Percentiles rank a stretch among this genome's conserved stretches.
Evolutionary conservation across 2,113 vertebrate species (phyloP).

Genomic region (Apaloderma vittatum): DNA sequence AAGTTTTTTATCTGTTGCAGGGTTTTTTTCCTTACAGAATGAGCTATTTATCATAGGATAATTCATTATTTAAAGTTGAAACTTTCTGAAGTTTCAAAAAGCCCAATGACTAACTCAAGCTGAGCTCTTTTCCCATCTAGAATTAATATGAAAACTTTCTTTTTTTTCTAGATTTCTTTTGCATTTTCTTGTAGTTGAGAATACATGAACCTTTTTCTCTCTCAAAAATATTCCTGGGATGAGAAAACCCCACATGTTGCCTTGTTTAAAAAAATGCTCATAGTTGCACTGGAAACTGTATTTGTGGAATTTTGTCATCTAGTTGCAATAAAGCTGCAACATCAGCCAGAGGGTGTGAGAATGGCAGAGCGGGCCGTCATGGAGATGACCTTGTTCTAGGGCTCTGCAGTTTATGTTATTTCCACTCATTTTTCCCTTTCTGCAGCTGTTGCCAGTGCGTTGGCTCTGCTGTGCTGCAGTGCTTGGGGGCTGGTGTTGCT

Average conservation of each 20-base stretch:
- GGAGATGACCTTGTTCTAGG: background rate
- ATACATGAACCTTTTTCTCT: background rate
- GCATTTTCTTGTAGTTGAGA: background rate
- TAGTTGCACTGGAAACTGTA: background rate
- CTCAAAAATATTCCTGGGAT: background rate
- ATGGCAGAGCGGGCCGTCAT: rapidly evolving
- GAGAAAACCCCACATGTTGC: background rate
- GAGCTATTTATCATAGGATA: background rate
- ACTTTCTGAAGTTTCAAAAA: background rate
- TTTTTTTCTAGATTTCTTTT: background rate
- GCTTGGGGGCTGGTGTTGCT: background rate
- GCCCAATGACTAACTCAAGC: background rate
- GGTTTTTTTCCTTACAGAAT: background rate
- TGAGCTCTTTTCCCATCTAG: background rate
- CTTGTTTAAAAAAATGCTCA: background rate
- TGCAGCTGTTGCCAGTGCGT: background rate
- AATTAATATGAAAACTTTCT: background rate
- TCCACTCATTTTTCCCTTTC: background rate
- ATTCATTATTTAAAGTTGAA: background rate
- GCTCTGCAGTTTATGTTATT: background rate
- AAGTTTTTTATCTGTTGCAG: background rate
- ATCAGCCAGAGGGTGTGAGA: background rate
- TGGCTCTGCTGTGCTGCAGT: background rate
- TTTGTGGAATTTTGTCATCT: background rate
- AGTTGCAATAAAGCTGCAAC: background rate